Evolutionary conservation across 2,888 invertebrate genomes (phyloP).

Genomic region (Nebria brevicollis): DNA sequence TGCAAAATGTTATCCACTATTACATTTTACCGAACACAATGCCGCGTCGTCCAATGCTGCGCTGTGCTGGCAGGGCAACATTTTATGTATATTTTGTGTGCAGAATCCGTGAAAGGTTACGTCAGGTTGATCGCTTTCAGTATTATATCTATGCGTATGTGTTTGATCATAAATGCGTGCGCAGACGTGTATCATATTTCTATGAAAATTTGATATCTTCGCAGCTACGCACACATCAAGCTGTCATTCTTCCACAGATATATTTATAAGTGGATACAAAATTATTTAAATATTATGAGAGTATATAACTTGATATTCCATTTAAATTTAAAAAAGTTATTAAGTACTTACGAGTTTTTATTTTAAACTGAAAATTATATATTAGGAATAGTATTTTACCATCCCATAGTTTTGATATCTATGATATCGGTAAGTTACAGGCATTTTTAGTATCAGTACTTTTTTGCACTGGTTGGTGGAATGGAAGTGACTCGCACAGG

Average conservation of each 20-base stretch:
- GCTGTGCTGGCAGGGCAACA: not conserved
- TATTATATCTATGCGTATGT: not conserved
- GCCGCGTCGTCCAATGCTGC: not conserved
- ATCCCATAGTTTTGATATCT: not conserved
- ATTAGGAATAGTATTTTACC: not conserved
- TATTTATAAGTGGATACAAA: not conserved
- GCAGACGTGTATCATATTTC: not conserved
- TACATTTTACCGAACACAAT: not conserved
- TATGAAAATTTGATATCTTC: not conserved
- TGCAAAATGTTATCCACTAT: slow-evolving; percentile 1
- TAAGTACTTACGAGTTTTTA: no score
- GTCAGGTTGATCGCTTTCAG: not conserved
- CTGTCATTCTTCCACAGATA: not conserved
- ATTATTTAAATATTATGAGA: no score
- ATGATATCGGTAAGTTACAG: not conserved
- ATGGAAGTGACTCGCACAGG: slow-evolving; percentile 23
- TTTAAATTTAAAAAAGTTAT: no score
- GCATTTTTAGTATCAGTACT: slow-evolving; percentile 10
- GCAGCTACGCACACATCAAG: not conserved
- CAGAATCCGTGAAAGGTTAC: not conserved
- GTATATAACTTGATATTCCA: no score
- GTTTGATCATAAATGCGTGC: not conserved
- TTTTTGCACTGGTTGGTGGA: slow-evolving; percentile 10
- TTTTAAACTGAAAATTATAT: not conserved
- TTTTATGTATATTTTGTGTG: slow-evolving; percentile 1